Conservation (phyloP, 2,888 invertebrate genomes). For the Drosophila yooni region DNA sequence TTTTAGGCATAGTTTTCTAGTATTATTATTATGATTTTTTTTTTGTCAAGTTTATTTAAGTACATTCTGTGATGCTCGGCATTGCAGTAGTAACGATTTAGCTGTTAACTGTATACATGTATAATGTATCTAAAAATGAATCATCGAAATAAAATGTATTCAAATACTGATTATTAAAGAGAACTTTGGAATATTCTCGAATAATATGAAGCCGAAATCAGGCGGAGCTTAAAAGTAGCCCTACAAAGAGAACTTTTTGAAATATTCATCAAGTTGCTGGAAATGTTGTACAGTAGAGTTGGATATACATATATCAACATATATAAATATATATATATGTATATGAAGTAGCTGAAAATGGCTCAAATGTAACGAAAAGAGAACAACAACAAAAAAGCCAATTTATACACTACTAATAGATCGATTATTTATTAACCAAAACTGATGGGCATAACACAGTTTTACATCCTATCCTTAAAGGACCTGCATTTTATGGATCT, state of each 20-base stretch:
- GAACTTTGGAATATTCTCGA: background rate
- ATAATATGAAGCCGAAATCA: background rate
- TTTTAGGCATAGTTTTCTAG: slow-evolving; percentile 6
- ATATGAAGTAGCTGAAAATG: background rate
- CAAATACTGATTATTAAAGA: background rate
- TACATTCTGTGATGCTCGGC: slow-evolving; percentile 29
- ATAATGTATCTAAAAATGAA: background rate
- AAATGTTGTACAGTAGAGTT: no score
- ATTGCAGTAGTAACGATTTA: slow-evolving; percentile 17
- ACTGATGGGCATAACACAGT: slow-evolving; percentile 1
- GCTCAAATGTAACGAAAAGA: background rate
- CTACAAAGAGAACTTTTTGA: background rate
- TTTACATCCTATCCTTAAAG: background rate
- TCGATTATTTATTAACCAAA: slow-evolving; percentile 1
- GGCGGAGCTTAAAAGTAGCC: background rate
- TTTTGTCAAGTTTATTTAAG: slow-evolving; percentile 27
- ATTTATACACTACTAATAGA: background rate
- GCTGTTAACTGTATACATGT: background rate
- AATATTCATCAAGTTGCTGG: background rate
- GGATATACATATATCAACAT: background rate
- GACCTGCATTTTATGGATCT: background rate
- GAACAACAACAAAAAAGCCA: background rate
- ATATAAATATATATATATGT: no score
- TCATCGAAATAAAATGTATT: background rate
- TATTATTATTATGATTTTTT: slow-evolving; percentile 4